phyloP scores from a whole-genome alignment of 2,797 vertebrate species.

The Gymnoscopelus braueri region DNA sequence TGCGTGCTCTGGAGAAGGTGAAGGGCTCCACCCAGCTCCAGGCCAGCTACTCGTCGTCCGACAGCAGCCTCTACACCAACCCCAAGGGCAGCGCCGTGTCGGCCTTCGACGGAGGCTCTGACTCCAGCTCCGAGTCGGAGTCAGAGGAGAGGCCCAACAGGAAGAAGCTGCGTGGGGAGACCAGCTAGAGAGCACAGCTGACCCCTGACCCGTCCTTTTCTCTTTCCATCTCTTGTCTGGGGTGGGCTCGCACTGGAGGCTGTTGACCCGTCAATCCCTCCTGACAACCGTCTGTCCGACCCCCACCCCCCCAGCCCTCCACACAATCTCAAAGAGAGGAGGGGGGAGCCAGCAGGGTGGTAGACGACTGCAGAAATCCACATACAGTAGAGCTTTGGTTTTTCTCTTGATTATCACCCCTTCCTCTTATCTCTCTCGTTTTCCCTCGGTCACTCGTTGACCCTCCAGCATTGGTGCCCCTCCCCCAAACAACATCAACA shows the following conservation, averaged over 20 bases:
- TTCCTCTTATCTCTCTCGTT: slow-evolving; percentile 21
- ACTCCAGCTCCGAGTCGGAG: slow-evolving; percentile 97
- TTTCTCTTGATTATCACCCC: slow-evolving; percentile 22
- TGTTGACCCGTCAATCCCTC: slow-evolving; percentile 26
- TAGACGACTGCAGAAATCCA: slow-evolving; percentile 48
- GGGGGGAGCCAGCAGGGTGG: slow-evolving; percentile 48
- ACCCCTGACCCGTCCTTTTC: background rate
- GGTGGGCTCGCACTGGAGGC: slow-evolving; percentile 69
- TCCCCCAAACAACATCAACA: slow-evolving; percentile 60
- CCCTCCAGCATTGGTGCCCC: slow-evolving; percentile 23
- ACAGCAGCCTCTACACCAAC: slow-evolving; percentile 99
- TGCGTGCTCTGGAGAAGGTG: slow-evolving; percentile 97
- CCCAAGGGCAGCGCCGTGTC: slow-evolving; percentile 98
- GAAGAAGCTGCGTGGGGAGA: slow-evolving; percentile 95
- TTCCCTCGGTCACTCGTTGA: slow-evolving; percentile 30
- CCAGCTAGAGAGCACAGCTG: slow-evolving; percentile 82
- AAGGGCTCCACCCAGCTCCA: slow-evolving; percentile 94
- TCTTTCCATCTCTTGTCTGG: slow-evolving; percentile 6
- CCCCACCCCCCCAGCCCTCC: slow-evolving; percentile 30
- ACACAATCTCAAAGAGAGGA: slow-evolving; percentile 29
- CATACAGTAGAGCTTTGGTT: slow-evolving; percentile 58
- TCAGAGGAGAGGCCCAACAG: slow-evolving; percentile 90
- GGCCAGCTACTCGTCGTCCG: slow-evolving; percentile 91
- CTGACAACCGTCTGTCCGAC: slow-evolving; percentile 45
- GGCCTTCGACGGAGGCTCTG: slow-evolving; percentile 96